Evolutionary conservation across 2,888 invertebrate genomes (phyloP), one percentile per base, ranked within the genome.

Genomic region (Pheosia tremula): DNA sequence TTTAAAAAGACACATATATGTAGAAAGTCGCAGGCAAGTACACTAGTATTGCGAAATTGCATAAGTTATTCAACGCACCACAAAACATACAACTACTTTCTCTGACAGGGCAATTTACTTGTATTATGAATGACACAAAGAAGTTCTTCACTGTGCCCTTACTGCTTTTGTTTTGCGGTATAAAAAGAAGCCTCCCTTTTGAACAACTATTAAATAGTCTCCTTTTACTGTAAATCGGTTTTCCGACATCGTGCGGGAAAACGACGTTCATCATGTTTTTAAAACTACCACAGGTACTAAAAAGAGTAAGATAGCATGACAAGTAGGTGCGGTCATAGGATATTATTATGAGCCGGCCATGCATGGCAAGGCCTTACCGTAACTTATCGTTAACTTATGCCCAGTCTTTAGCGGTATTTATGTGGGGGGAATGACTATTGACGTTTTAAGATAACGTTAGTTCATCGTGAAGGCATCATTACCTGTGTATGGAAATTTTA

Each of bases 11-110:
- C 47, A 50, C 3, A 50, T n/a, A 24, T 50, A 36, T 11, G n/a
- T 56, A n/a, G 56, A 56, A 56, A 56, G 56, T 56, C 10, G 5
- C 13, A 41, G 41, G 24, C 37, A 13, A 41, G 13, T 13, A 7
- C 6, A 41, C 9, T 13, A 7, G 8, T 11, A 38, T 54, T 54
- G 38, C 54, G 54, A 54, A 54, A 54, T 54, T 37, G 38, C 54
- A 38, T 38, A 38, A 11, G 54, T 54, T 54, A 38, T 54, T 38
- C 54, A 54, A 54, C 38, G 11, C 11, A 10, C 36, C 54, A 38
- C 54, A 54, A 54, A 54, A 54, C 38, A 13, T 45, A 24, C 37
- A 37, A 39, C 3, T 24, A 41, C 56, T 56, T 41, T 56, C 56
- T 39, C 56, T 41, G 56, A 13, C 56, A 53, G 37, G n/a, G 5